phyloP scores from a whole-genome alignment of 2,888 invertebrate genomes.

The Leucania comma region DNA sequence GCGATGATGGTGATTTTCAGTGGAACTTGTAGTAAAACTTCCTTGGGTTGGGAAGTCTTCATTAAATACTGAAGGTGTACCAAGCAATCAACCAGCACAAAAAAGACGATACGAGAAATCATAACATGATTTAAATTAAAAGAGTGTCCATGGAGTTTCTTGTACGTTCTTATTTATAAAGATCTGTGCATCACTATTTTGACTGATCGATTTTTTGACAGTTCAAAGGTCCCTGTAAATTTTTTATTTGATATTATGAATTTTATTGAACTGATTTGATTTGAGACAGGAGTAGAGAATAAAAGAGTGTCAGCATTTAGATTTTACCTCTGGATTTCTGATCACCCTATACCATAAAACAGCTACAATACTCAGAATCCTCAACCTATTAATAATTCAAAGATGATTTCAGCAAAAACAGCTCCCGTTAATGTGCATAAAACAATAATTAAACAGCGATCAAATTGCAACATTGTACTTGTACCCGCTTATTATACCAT shows the following conservation, averaged over 20 bases:
- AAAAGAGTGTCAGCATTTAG: neutral
- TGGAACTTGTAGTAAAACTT: neutral
- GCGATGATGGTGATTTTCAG: no score
- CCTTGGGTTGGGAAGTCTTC: neutral
- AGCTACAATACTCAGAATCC: slow-evolving; percentile 35
- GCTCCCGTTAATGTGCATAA: slow-evolving; percentile 76
- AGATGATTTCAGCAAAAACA: slow-evolving; percentile 65
- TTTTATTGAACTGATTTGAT: no score
- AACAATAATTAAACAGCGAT: slow-evolving; percentile 72
- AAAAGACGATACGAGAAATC: no score
- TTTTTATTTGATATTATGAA: no score
- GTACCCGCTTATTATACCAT: slow-evolving; percentile 78
- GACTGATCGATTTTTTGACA: no score
- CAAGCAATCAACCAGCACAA: neutral
- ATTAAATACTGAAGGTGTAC: no score
- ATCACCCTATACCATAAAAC: neutral
- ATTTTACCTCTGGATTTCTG: neutral
- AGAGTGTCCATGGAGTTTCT: no score
- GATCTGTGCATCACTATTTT: no score
- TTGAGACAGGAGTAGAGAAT: no score
- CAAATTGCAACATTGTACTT: slow-evolving; percentile 77
- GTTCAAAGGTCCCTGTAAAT: no score
- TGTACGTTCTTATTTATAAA: no score
- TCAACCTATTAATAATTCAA: slow-evolving; percentile 47
- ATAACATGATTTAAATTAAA: no score